phyloP scores from a whole-genome alignment of 2,888 invertebrate genomes.

The Sericinus montela region DNA sequence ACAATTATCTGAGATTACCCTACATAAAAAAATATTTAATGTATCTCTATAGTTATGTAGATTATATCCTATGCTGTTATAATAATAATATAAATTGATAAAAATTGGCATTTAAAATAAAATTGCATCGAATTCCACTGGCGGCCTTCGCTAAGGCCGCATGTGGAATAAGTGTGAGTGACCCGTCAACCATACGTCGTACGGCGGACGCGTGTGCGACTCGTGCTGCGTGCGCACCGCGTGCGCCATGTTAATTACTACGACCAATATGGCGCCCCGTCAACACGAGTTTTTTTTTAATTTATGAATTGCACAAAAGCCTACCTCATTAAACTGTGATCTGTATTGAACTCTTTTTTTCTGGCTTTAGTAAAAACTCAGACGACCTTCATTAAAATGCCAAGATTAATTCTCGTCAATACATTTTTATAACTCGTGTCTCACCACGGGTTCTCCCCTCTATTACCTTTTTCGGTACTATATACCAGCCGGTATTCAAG shows the following conservation, averaged over 20 bases:
- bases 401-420: conserved; percentile 59
- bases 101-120: conserved; percentile 20
- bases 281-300: conserved; percentile 61
- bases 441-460: conserved; percentile 51
- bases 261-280: conserved; percentile 67
- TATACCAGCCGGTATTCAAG: conserved; percentile 51
- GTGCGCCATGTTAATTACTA: conserved; percentile 68
- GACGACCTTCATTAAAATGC: conserved; percentile 59
- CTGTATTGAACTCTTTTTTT: conserved; percentile 44
- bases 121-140: conserved; percentile 35
- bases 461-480: conserved; percentile 65
- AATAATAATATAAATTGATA: neutral
- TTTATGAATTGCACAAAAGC: conserved; percentile 55
- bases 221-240: conserved; percentile 42
- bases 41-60: no score
- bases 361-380: conserved; percentile 33
- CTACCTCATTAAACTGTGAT: conserved; percentile 52
- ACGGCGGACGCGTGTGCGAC: conserved; percentile 32
- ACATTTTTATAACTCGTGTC: conserved; percentile 52
- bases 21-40: no score
- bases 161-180: conserved; percentile 53
- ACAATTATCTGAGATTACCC: no score
- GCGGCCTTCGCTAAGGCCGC: conserved; percentile 68
- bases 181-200: conserved; percentile 44
- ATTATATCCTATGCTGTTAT: neutral